Base-by-base conservation (phyloP, 1,140 invertebrate genomes). In the Marisa cornuarietis region DNA sequence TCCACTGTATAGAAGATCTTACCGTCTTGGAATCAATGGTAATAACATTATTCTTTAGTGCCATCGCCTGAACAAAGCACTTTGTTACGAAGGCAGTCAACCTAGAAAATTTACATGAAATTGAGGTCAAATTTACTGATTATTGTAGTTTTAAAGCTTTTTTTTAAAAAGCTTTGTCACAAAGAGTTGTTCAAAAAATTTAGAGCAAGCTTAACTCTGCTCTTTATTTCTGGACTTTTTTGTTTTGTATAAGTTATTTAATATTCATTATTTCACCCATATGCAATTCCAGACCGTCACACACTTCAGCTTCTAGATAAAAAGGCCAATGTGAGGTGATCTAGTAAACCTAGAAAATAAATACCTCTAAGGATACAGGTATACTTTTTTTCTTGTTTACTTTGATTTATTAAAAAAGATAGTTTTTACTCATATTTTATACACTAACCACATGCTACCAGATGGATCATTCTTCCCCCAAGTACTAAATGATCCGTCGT, bases 401-500 rank as follows among this genome's bases (percentile, higher is more conserved):
- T 42, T 42, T 42, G 31, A 42, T 42, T 42, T 42, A 42, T 42
- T 42, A 4, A 42, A 42, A 42, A 42, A 6, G 31, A 1, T 42
- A 42, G 31, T 42, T 42, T 42, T 42, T 42, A 42, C 6, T 42
- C 31, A 42, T 42, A 42, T 42, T 42, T 42, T 6, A 2, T 42
- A 42, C 69, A 75, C 85, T 71, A 65, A 93, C 97, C 97, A 99
- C 51, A 97, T 96, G 87, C 96, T 97, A 22, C 97, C 95, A 81
- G 92, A 93, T 13, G 92, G 90, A 73, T 82, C 78, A 71, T 77
- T 77, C 78, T 94, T 93, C 54, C 96, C 96, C 90, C 98, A 98
- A n/a, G 96, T 95, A 89, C 96, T 97, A 88, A 99, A 99, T 0
- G 97, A 98, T 13, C 97, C 97, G 90, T 99, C 97, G 8, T 91